Evolutionary conservation across 2,888 invertebrate genomes (phyloP).

Genomic region (Oligia fasciuncula): DNA sequence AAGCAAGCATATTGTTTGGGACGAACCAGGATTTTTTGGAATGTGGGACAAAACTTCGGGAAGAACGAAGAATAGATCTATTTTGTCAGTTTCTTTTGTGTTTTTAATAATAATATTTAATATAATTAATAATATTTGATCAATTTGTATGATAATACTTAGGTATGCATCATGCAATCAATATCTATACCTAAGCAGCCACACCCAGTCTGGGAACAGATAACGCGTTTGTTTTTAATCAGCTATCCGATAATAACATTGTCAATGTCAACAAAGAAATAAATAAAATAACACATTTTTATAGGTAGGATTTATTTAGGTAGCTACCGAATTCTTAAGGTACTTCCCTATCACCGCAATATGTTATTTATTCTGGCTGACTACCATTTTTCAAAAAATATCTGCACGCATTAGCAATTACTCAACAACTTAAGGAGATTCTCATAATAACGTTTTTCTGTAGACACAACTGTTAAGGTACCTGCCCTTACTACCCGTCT

Average conservation of each 20-base stretch:
- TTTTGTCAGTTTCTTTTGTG: no score
- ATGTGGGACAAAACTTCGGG: no score
- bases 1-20: no score
- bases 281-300: neutral
- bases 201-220: conserved; percentile 35
- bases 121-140: conserved; percentile 16
- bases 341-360: neutral
- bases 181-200: conserved; percentile 20
- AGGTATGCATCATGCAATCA: conserved; percentile 40
- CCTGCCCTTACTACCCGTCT: neutral
- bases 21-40: no score
- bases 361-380: neutral
- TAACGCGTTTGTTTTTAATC: conserved; percentile 25
- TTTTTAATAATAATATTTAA: no score
- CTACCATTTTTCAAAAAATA: neutral
- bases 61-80: no score
- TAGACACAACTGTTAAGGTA: no score
- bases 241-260: conserved; percentile 20
- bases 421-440: neutral
- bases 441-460: neutral
- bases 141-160: conserved; percentile 26
- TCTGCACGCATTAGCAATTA: neutral
- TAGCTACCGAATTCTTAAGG: neutral
- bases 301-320: neutral
- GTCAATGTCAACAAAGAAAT: conserved; percentile 21